Percentiles rank a stretch among this genome's conserved stretches.
Conservation (phyloP, 2,888 invertebrate genomes). For the Idaea biselata region DNA sequence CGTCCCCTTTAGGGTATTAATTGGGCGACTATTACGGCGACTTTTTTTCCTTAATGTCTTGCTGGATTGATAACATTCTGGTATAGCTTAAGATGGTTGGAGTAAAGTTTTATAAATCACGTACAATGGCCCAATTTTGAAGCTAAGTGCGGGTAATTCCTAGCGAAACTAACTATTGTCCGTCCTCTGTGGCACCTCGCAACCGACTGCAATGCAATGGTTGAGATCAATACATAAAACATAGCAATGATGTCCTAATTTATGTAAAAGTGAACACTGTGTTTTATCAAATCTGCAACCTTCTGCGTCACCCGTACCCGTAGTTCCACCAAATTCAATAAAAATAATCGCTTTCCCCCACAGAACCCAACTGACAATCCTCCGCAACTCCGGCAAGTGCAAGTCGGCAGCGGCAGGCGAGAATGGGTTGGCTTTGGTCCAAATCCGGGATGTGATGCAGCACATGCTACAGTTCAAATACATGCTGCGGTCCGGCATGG, state of each 20-base stretch:
- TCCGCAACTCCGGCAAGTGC: conserved; percentile 88
- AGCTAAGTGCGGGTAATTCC: too few species aligned
- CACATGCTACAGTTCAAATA: conserved; percentile 94
- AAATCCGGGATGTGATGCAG: conserved; percentile 90
- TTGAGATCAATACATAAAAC: too few species aligned
- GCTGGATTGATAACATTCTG: too few species aligned
- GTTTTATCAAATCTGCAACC: background rate
- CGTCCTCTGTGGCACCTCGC: too few species aligned
- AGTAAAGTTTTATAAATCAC: too few species aligned
- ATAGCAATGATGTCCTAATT: background rate
- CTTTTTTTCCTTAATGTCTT: too few species aligned
- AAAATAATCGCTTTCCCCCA: background rate
- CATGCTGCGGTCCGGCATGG: conserved; percentile 83
- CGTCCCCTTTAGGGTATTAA: too few species aligned
- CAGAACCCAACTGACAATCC: conserved; percentile 88
- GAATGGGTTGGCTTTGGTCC: conserved; percentile 89
- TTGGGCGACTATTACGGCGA: too few species aligned
- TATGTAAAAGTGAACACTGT: background rate
- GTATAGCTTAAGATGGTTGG: too few species aligned
- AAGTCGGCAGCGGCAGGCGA: conserved; percentile 82
- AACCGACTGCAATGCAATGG: too few species aligned
- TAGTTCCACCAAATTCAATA: background rate
- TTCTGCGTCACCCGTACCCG: background rate
- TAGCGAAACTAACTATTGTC: too few species aligned
- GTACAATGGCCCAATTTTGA: too few species aligned